phyloP scores from a whole-genome alignment of 2,888 invertebrate species.

The Laspeyria flexula region DNA sequence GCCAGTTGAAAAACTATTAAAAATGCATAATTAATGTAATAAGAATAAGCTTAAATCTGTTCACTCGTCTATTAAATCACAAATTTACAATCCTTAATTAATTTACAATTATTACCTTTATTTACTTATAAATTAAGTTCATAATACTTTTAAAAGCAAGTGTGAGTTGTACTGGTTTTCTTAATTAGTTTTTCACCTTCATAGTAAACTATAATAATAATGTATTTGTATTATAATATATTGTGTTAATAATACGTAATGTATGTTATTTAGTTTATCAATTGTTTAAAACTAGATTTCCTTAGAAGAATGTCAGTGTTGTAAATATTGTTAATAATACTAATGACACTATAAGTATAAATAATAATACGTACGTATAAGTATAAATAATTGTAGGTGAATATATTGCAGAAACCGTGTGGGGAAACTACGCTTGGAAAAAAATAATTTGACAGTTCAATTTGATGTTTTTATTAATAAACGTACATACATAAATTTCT shows the following conservation, averaged over 20 bases:
- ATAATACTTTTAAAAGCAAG: constrained; percentile 12
- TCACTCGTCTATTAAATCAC: too few relatives aligned
- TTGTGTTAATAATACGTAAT: constrained; percentile 14
- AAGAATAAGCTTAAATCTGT: constrained; percentile 1
- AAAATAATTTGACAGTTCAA: constrained; percentile 76
- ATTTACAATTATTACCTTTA: constrained; percentile 9
- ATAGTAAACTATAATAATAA: constrained; percentile 14
- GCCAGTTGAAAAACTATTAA: constrained; percentile 48
- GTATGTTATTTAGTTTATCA: constrained; percentile 13
- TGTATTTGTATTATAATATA: constrained; percentile 13
- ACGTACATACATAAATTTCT: constrained; percentile 65
- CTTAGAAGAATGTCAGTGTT: constrained; percentile 53
- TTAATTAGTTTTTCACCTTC: constrained; percentile 16
- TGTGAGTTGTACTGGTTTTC: constrained; percentile 11
- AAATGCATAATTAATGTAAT: constrained; percentile 13
- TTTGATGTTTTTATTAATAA: constrained; percentile 72
- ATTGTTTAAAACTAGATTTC: constrained; percentile 35
- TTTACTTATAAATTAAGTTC: not conserved
- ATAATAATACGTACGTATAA: constrained; percentile 41
- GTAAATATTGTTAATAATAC: constrained; percentile 67
- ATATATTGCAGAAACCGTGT: constrained; percentile 76
- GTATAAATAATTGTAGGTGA: constrained; percentile 47
- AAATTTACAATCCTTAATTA: too few relatives aligned
- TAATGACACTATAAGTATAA: constrained; percentile 46
- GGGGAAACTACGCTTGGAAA: constrained; percentile 86